Evolutionary conservation across 2,888 invertebrate species (phyloP).

Genomic region (Volucella inflata): DNA sequence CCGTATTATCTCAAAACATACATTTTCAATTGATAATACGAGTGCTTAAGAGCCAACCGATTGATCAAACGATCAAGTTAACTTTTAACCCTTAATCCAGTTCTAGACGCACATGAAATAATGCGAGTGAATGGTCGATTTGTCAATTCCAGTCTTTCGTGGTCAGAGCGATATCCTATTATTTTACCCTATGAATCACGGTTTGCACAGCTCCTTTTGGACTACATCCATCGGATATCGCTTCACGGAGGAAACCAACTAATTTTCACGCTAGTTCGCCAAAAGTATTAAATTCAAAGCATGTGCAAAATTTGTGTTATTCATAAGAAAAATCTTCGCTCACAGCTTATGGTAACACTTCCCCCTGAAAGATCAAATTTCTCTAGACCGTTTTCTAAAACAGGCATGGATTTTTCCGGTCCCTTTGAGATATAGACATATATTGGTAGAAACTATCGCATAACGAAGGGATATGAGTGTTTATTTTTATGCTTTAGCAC

Average conservation of each 20-base stretch:
- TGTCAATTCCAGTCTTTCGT: too few species aligned
- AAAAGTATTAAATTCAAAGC: conserved; percentile 37
- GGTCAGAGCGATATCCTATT: too few species aligned
- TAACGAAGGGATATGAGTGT: conserved; percentile 63
- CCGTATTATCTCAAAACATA: conserved; percentile 7
- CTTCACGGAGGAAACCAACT: too few species aligned
- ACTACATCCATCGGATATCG: too few species aligned
- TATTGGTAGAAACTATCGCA: conserved; percentile 52
- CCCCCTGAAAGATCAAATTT: conserved; percentile 41
- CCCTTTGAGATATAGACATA: conserved; percentile 65
- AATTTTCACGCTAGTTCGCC: conserved; percentile 13
- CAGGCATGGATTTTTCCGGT: conserved; percentile 63
- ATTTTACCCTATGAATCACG: too few species aligned
- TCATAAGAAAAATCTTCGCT: conserved; percentile 38
- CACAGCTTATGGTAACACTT: conserved; percentile 54
- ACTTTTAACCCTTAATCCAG: conserved; percentile 49
- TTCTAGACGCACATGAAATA: conserved; percentile 31
- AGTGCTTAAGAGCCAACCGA: background rate
- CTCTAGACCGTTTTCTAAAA: conserved; percentile 47
- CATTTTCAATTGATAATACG: conserved; percentile 8
- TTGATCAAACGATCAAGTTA: conserved; percentile 15
- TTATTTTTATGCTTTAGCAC: conserved; percentile 66
- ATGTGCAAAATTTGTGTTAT: conserved; percentile 41
- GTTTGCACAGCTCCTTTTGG: too few species aligned
- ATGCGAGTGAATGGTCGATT: too few species aligned